Conservation (phyloP, 2,888 invertebrate genomes). For the Pachycephus smyrnensis region DNA sequence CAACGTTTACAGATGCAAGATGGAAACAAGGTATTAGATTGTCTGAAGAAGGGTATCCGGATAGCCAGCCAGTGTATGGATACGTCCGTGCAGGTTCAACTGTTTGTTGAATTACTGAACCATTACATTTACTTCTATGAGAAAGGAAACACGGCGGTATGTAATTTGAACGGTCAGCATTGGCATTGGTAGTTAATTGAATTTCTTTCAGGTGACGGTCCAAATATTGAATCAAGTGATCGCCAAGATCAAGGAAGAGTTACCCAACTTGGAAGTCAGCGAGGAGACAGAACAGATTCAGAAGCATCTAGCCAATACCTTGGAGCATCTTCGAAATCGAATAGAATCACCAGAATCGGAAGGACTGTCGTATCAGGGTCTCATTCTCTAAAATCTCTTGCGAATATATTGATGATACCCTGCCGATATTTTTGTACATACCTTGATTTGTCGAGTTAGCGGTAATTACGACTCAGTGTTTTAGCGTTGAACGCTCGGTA, state of each 20-base stretch:
- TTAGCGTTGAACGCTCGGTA: too few species aligned
- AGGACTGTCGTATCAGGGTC: slow-evolving; percentile 74
- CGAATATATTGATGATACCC: not conserved
- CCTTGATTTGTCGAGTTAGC: too few species aligned
- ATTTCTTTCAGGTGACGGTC: slow-evolving; percentile 72
- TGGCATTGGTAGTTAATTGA: too few species aligned
- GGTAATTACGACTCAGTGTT: too few species aligned
- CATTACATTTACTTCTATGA: slow-evolving; percentile 94
- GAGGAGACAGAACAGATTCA: slow-evolving; percentile 98
- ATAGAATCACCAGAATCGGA: slow-evolving; percentile 77
- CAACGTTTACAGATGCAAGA: slow-evolving; percentile 78
- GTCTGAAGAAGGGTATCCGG: slow-evolving; percentile 93
- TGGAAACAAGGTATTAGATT: slow-evolving; percentile 91
- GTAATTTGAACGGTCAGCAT: not conserved
- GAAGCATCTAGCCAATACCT: slow-evolving; percentile 92
- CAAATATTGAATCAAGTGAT: slow-evolving; percentile 81
- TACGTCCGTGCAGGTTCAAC: slow-evolving; percentile 93
- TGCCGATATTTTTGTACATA: too few species aligned
- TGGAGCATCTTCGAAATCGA: slow-evolving; percentile 83
- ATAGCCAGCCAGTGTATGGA: slow-evolving; percentile 99
- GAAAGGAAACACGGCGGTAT: slow-evolving; percentile 81
- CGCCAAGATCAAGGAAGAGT: slow-evolving; percentile 91
- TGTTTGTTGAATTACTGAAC: slow-evolving; percentile 94
- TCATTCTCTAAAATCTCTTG: slow-evolving; percentile 67
- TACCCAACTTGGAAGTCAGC: slow-evolving; percentile 92